Conservation (phyloP, 2,888 invertebrate genomes). For the Macrostomum cliftonense region DNA sequence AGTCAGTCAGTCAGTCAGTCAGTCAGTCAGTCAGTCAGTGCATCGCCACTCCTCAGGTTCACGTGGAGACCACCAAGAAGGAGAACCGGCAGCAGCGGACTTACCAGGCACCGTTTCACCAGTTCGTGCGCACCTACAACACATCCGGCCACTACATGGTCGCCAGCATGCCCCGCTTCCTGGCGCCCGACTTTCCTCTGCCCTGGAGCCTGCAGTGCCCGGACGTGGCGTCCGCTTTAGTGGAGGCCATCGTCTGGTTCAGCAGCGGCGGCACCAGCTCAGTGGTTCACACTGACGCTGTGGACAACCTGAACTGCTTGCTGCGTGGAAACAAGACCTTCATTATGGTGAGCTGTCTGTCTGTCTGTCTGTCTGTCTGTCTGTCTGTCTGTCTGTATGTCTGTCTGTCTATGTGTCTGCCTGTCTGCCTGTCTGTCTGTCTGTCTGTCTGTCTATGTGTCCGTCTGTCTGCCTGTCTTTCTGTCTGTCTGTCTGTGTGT, state of each 20-base stretch:
- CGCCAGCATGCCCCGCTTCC: constrained; percentile 22
- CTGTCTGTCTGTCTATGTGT: no score
- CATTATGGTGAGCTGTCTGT: constrained; percentile 24
- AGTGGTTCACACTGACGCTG: constrained; percentile 33
- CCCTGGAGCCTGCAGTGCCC: constrained; percentile 28
- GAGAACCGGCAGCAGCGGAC: constrained; percentile 23
- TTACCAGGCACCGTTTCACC: constrained; percentile 20
- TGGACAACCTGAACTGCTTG: constrained; percentile 34
- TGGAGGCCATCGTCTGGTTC: constrained; percentile 27
- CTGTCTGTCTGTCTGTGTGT: no score
- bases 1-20: background rate
- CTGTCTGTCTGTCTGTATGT: no score
- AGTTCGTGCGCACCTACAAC: constrained; percentile 27
- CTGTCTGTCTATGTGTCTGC: no score
- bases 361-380: no score
- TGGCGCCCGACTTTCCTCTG: constrained; percentile 23
- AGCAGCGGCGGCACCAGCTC: constrained; percentile 36
- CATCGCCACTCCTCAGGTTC: constrained; percentile 11
- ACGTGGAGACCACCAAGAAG: constrained; percentile 29
- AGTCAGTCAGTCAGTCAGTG: background rate
- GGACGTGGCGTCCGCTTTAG: constrained; percentile 2
- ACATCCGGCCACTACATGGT: constrained; percentile 28
- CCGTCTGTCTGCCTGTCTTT: no score
- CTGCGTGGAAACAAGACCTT: constrained; percentile 27
- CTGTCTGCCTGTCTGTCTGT: no score